Evolutionary conservation across 2,888 invertebrate genomes (phyloP), one percentile per base, ranked within the genome.

Genomic region (Dynastes tityus): DNA sequence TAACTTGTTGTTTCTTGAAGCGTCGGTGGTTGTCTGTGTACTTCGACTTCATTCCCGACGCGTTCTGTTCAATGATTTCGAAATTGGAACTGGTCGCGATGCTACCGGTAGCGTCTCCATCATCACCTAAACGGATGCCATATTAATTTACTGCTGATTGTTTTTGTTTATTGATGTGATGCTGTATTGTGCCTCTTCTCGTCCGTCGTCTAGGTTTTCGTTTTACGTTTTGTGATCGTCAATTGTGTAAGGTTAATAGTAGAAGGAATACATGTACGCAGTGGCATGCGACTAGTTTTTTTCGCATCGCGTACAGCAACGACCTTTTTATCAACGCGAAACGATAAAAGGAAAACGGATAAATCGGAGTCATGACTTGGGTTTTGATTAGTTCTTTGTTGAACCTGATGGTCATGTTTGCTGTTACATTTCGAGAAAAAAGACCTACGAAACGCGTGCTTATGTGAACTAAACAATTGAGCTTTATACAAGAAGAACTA

Each of bases 1-100:
- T 73, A 73, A 73, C 73, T 58, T 73, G 73, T 73, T 73, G 58
- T 58, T 73, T 58, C 73, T 73, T 73, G 73, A 37, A 73, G 58
- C 58, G 22, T 22, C 22, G 55, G 16, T 22, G 55, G 55, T 55
- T 45, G 67, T 16, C 32, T 29, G 29, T n/a, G 29, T 49, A 67
- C 32, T 45, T 22, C 67, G 67, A 22, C 67, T 9, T 49, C 45
- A 27, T 49, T 45, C 67, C 63, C 49, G 11, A 16, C 64, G 40
- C 64, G 67, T 67, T 67, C 8, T 32, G 49, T 67, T 49, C 67
- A 13, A 67, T 49, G 49, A 22, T 27, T 67, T 67, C 45, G 45
- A 67, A 49, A 67, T 67, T 32, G 45, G 45, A 4, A 67, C 49
- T 45, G 22, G 67, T 27, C 67, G 67, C 49, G 45, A 45, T 45